Base-by-base conservation (phyloP, 2,888 invertebrate species). In the Drosophila algonquin region DNA sequence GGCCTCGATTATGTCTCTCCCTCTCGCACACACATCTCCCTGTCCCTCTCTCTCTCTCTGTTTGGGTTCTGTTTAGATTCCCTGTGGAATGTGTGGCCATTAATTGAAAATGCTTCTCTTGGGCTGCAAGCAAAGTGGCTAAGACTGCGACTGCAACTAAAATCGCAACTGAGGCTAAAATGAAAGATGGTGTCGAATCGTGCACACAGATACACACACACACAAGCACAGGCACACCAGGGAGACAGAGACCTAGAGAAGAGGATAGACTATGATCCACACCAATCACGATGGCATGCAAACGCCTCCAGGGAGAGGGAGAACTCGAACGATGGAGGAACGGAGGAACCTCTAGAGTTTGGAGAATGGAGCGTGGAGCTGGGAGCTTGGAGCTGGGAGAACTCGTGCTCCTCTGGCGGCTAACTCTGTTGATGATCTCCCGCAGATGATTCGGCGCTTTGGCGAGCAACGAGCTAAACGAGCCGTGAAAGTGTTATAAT, bases 401-500 rank as follows among this genome's bases (percentile, higher is more conserved):
- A 69, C 65, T 63, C 59, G 52, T 72, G 72, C 60, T 64, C 65
- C 62, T 77, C 47, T 35, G 48, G 71, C 57, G 53, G 57, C 58
- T 71, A 53, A 61, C 60, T 81, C 21, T 21, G 67, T 74, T 73
- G 83, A 89, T 86, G 76, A 87, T 84, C 82, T 86, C 32, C 14
- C 16, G 46, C 71, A 60, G 81, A 86, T 86, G 77, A 48, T 76
- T 84, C 5, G 24, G 24, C 58, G 75, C 55, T 60, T 7, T 64
- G 55, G 58, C 58, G 63, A 70, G 58, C 64, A 46, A 75, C 40
- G 53, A 63, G 64, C 61, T 76, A 90, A 92, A 92, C 91, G 91
- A 91, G 88, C 91, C 91, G 90, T 92, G 92, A 92, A 92, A 92
- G 91, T 92, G 91, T 92, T 92, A 92, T 90, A 92, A 91, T 91